Base-by-base conservation (phyloP, 2,113 vertebrate genomes). In the Heterotis niloticus region DNA sequence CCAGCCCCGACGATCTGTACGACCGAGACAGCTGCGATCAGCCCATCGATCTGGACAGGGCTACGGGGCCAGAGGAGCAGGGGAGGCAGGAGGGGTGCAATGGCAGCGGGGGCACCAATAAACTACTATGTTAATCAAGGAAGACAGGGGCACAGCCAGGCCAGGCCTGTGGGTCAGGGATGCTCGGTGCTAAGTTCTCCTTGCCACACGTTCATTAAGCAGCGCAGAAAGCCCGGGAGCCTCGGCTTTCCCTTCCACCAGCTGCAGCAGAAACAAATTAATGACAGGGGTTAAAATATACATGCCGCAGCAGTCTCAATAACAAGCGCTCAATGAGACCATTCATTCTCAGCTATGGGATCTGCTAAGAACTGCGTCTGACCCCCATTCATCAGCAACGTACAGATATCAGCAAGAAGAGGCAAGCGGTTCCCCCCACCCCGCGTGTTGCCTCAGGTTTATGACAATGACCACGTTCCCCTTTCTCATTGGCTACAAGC, bases 1-100 rank as follows among this genome's bases (percentile, higher is more conserved):
- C 69, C 60, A 75, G 79, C 75, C 82, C 70, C 67, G 74, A 73
- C 73, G 79, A 79, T 82, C 76, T 81, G 51, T 23, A 57, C 75
- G 77, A 67, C 79, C 77, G 78, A 83, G 79, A 82, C 84, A 81
- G 81, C 80, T 80, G 84, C 54, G 79, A 83, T 82, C 83, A 83
- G 79, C 71, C 84, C 80, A 87, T 83, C 80, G 81, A 87, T 87
- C 78, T 20, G 26, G 77, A 71, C 77, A 54, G n/a, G 64, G 59
- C 59, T 67, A 64, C 52, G 16, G 64, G 64, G 64, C 44, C 44
- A 24, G 51, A 28, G 65, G 64, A 17, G 23, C 26, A 24, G 24
- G 44, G 76, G 64, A 23, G 24, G 44, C 64, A 52, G 64, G 78
- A 44, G 59, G 5, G n/a, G 78, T 12, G 57, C 18, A 24, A 56